Percentiles rank a stretch among this genome's conserved stretches.
Evolutionary conservation across 2,888 invertebrate species (phyloP).

Genomic region (Melanostoma mellinum): DNA sequence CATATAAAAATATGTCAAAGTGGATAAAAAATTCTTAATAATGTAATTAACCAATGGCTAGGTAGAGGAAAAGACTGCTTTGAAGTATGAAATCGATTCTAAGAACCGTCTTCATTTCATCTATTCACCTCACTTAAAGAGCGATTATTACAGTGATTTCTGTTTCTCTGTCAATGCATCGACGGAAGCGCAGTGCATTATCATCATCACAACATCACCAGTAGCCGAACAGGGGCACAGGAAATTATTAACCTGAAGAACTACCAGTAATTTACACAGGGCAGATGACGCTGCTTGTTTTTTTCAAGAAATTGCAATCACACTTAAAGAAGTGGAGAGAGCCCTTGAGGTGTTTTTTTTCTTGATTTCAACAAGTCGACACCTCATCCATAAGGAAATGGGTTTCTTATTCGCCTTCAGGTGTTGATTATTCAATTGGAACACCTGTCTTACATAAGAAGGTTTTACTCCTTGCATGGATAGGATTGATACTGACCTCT

Average conservation of each 20-base stretch:
- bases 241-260: constrained; percentile 65
- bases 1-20: constrained; percentile 21
- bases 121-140: constrained; percentile 22
- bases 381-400: constrained; percentile 59
- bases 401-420: constrained; percentile 43
- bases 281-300: constrained; percentile 43
- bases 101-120: constrained; percentile 39
- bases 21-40: constrained; percentile 38
- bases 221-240: constrained; percentile 42
- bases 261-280: constrained; percentile 46
- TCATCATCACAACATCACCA: constrained; percentile 23
- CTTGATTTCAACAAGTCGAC: constrained; percentile 60
- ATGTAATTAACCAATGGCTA: constrained; percentile 19
- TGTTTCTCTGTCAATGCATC: constrained; percentile 14
- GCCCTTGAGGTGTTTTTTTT: constrained; percentile 24
- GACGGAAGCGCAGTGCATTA: constrained; percentile 64
- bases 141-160: constrained; percentile 44
- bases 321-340: background rate
- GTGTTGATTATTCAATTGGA: constrained; percentile 65
- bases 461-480: background rate
- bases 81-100: constrained; percentile 37
- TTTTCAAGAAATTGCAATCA: constrained; percentile 54
- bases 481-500: constrained; percentile 31
- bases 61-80: constrained; percentile 14
- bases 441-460: constrained; percentile 57